A percentile compares a stretch with the other conserved stretches of the same genome.
These are phyloP conservation scores for Pheosia gnoma DNA, from an alignment of 2,888 invertebrate species.

Conservation along the genomic window DNA sequence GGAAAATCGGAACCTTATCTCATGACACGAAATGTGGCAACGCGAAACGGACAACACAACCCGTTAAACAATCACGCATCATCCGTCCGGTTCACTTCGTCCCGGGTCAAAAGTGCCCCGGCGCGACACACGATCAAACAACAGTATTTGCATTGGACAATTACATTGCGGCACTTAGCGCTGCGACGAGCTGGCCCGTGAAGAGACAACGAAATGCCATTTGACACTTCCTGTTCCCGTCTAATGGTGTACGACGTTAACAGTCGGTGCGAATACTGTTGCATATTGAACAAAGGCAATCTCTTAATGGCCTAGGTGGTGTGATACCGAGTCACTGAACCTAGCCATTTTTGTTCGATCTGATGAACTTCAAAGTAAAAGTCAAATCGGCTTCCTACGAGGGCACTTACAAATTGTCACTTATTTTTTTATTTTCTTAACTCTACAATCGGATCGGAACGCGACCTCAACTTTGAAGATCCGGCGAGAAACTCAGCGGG, in stretches of 20 bases:
- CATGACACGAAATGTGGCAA: slow-evolving; percentile 18
- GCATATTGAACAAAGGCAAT: background rate
- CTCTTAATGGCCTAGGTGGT: background rate
- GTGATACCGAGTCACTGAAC: background rate
- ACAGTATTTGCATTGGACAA: slow-evolving; percentile 78
- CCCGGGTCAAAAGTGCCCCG: slow-evolving; percentile 48
- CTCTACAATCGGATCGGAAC: too few relatives aligned
- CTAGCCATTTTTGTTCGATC: background rate
- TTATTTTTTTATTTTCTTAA: too few relatives aligned
- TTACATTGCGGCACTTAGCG: slow-evolving; percentile 80
- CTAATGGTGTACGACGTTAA: slow-evolving; percentile 55
- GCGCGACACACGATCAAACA: slow-evolving; percentile 49
- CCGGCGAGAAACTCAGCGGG: too few relatives aligned
- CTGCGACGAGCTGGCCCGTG: slow-evolving; percentile 76
- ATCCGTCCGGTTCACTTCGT: slow-evolving; percentile 47
- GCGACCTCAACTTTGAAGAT: too few relatives aligned
- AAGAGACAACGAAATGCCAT: slow-evolving; percentile 79
- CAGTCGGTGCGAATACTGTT: slow-evolving; percentile 48
- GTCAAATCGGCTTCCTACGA: too few relatives aligned
- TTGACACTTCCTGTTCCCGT: slow-evolving; percentile 82
- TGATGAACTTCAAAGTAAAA: too few relatives aligned
- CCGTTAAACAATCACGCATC: slow-evolving; percentile 60
- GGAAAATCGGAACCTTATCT: slow-evolving; percentile 10
- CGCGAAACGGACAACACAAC: slow-evolving; percentile 42
- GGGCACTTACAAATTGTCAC: too few relatives aligned